Conservation (phyloP, 2,888 invertebrate species). For the Sussaba pulchella region DNA sequence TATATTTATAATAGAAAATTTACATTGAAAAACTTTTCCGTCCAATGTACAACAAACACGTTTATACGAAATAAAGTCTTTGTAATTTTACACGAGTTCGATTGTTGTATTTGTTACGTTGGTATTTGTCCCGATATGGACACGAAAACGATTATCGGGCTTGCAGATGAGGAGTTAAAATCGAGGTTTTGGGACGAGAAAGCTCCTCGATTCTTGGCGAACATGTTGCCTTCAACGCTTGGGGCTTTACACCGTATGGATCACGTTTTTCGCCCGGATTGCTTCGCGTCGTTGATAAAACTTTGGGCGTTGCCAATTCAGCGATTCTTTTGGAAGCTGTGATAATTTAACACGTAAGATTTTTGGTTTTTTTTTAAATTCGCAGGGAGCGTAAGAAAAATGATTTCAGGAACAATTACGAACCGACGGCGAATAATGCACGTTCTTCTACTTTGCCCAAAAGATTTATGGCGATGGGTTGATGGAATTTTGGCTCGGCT, state of each 20-base stretch:
- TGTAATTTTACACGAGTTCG: slow-evolving; percentile 40
- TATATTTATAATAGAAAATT: slow-evolving; percentile 43
- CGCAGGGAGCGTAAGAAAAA: no score
- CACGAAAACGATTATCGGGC: neutral
- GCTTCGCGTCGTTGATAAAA: slow-evolving; percentile 71
- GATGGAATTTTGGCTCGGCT: slow-evolving; percentile 63
- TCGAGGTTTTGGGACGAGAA: slow-evolving; percentile 69
- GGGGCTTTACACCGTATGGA: slow-evolving; percentile 78
- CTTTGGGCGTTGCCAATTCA: slow-evolving; percentile 80
- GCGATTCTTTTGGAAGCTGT: slow-evolving; percentile 68
- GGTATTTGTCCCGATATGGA: neutral
- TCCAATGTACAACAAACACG: slow-evolving; percentile 48
- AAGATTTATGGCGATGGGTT: slow-evolving; percentile 40
- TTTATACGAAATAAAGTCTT: slow-evolving; percentile 56
- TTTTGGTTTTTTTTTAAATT: neutral
- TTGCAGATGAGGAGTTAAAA: neutral
- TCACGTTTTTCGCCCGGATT: slow-evolving; percentile 83
- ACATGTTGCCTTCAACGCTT: slow-evolving; percentile 77
- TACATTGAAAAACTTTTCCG: slow-evolving; percentile 24
- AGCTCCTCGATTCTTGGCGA: slow-evolving; percentile 73
- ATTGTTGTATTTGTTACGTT: neutral
- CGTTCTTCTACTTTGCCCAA: slow-evolving; percentile 64
- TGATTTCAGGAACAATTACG: neutral
- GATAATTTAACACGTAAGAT: neutral
- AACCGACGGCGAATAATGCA: slow-evolving; percentile 66